Evolutionary conservation across 2,113 vertebrate species (phyloP), one percentile per base, ranked within the genome.

Genomic region (Peromyscus maniculatus): DNA sequence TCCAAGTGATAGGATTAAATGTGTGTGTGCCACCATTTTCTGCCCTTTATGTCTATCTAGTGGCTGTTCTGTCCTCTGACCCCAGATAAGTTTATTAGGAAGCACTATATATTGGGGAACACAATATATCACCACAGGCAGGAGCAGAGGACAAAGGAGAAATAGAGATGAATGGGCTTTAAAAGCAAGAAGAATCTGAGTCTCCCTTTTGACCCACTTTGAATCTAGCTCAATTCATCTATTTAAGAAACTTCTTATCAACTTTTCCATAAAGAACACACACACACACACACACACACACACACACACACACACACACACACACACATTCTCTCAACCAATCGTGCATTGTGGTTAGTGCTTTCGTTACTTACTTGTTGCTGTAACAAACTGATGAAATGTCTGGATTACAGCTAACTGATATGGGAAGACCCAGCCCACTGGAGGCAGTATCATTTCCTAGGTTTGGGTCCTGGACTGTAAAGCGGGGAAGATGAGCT

Each of bases 211-310:
- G n/a, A 43, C 39, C 4, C 72, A 43, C 71, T 78, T 72, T 64
- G 55, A 96, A 92, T 91, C 39, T 75, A 74, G 67, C 52, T 93
- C 46, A 71, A 39, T 90, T 31, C 13, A 69, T 67, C 46, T 89
- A 87, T 79, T 79, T 43, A 43, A 49, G 62, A 72, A 88, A 33
- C 7, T 46, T 52, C 66, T 67, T n/a, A 52, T 3, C 26, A 67
- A 82, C 24, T 82, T 0, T 87, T 89, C 49, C 78, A 64, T 69
- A 71, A 93, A 71, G 22, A 9, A 43, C 21, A 24, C 62, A 62
- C 21, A 62, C 59, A 62, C 59, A 62, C 59, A 62, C 59, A 62
- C 59, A 15, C 28, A 69, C 31, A 69, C 57, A 59, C 57, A 59
- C 57, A 59, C 57, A 59, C 57, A 59, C 15, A 59, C 57, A 59